Evolutionary conservation across 1,140 invertebrate genomes (phyloP), one percentile per base, ranked within the genome.

Genomic region (Trachymyrmex septentrionalis): DNA sequence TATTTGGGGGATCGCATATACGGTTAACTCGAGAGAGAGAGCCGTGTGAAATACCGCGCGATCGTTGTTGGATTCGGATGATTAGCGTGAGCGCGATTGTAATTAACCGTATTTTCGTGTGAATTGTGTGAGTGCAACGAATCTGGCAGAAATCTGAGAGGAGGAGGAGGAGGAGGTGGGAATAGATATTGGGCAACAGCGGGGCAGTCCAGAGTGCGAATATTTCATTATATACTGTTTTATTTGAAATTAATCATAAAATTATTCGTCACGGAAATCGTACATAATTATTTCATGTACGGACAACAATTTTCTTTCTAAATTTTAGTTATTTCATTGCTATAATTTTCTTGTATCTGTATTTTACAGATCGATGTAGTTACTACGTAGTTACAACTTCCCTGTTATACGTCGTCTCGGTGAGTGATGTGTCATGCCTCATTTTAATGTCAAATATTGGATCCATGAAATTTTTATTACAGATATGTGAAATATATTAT

Each of bases 361-460:
- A 38, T 38, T 66, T 38, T 38, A 21, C 9, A 44, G 10, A 44
- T 44, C 38, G 38, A 12, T 10, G 38, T 44, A 38, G 38, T 38
- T 30, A 38, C 9, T 38, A 38, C 38, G 1, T 38, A 44, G 9
- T 10, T 44, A 3, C 9, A 44, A 44, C 9, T 44, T 44, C 7
- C 9, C 9, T 38, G 64, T 21, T 66, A 34, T 19, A 34, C 19
- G 30, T 38, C 19, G 64, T n/a, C 64, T 66, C 30, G 19, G 30
- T 66, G 19, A 66, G 3, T 66, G 64, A 38, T 66, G 34, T 38
- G 38, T 66, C 63, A 66, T n/a, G 63, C 30, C 21, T 66, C n/a
- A 66, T 66, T 38, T 66, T 66, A 38, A 66, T 66, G 10, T 66
- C 2, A 66, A 34, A n/a, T 66, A 66, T 38, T 66, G 9, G 9